Evolutionary conservation across 2,888 invertebrate genomes (phyloP).

Genomic region (Eupeodes luniger): DNA sequence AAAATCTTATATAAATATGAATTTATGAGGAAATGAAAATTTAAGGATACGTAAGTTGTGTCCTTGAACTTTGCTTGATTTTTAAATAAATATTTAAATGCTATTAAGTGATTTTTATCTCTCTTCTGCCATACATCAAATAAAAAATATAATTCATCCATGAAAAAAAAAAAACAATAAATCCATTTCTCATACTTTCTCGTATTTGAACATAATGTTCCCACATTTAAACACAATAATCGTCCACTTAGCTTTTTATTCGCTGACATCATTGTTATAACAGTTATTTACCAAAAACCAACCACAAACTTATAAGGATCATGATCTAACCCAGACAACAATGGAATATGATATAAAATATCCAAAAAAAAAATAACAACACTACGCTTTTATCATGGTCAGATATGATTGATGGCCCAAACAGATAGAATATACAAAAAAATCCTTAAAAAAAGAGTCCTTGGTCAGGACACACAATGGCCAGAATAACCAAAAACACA

Average conservation of each 20-base stretch:
- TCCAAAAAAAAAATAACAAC: background rate
- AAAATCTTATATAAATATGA: too few relatives aligned
- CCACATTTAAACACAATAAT: constrained; percentile 28
- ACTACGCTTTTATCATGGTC: constrained; percentile 17
- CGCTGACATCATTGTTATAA: constrained; percentile 18
- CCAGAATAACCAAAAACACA: constrained; percentile 20
- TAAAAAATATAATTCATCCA: background rate
- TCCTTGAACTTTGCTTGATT: too few relatives aligned
- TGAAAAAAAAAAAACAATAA: too few relatives aligned
- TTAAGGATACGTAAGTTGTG: too few relatives aligned
- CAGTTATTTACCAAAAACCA: constrained; percentile 15
- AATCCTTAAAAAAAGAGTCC: background rate
- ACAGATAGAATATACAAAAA: background rate
- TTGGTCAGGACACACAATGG: constrained; percentile 28
- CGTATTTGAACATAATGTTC: background rate
- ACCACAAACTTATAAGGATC: constrained; percentile 5
- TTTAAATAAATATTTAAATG: too few relatives aligned
- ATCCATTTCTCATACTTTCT: background rate
- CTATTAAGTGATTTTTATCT: too few relatives aligned
- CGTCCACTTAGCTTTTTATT: constrained; percentile 36
- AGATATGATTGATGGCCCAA: constrained; percentile 56
- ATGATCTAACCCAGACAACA: constrained; percentile 22
- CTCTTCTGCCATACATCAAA: background rate
- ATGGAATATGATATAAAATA: constrained; percentile 26
- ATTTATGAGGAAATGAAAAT: too few relatives aligned